phyloP scores from a whole-genome alignment of 2,888 invertebrate species.

The Erebia epiphron region DNA sequence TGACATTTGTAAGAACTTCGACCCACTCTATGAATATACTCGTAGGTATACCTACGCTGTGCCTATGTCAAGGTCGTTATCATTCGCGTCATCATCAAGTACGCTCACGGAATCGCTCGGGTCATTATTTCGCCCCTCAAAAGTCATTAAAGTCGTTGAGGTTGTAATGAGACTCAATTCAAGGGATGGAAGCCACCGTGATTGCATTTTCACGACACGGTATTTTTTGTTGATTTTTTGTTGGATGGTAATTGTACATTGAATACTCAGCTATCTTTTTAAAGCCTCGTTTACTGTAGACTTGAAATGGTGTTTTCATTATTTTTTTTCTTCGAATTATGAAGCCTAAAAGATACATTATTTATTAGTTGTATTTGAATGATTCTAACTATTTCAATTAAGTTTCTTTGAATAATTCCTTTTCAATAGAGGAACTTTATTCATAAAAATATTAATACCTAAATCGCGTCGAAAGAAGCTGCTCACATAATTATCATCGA shows the following conservation, averaged over 20 bases:
- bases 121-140: conserved; percentile 29
- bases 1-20: too few species aligned
- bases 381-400: too few species aligned
- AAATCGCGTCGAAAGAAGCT: too few species aligned
- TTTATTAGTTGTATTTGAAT: too few species aligned
- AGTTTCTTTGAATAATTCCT: too few species aligned
- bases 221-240: conserved; percentile 25
- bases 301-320: background rate
- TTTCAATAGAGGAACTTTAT: too few species aligned
- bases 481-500: too few species aligned
- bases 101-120: conserved; percentile 17
- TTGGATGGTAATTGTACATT: conserved; percentile 27
- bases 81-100: background rate
- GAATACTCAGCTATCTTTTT: conserved; percentile 20
- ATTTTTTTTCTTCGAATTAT: background rate
- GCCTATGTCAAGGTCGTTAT: too few species aligned
- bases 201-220: conserved; percentile 37
- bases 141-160: conserved; percentile 35
- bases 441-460: too few species aligned
- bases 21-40: too few species aligned
- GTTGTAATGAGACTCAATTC: conserved; percentile 37
- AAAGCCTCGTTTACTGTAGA: background rate
- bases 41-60: too few species aligned
- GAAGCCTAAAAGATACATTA: too few species aligned
- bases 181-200: conserved; percentile 31